Conservation (phyloP, 2,113 vertebrate genomes). For the Pleuronectes platessa region DNA sequence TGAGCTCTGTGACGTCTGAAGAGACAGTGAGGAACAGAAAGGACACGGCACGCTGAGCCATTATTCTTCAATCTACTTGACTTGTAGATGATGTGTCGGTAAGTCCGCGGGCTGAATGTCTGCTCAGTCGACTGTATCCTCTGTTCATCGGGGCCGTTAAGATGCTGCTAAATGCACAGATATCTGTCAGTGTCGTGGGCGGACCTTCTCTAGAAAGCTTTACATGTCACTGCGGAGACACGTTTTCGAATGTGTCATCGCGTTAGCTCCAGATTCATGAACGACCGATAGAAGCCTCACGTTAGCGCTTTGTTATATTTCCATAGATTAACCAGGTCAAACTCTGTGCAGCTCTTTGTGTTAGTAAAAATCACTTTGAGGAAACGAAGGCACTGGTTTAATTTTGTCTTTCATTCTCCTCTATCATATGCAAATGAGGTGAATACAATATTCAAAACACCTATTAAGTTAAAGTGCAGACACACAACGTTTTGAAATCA, state of each 20-base stretch:
- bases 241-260: not conserved
- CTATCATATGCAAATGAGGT: too few relatives aligned
- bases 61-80: constrained; percentile 58
- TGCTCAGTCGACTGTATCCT: constrained; percentile 26
- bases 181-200: not conserved
- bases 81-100: constrained; percentile 53
- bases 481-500: not conserved
- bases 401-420: too few relatives aligned
- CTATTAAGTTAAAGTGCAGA: too few relatives aligned
- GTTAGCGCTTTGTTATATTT: not conserved
- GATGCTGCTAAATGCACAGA: not conserved
- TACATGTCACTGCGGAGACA: not conserved
- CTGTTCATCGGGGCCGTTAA: constrained; percentile 23
- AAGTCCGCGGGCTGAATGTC: constrained; percentile 37
- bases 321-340: too few relatives aligned
- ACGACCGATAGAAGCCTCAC: not conserved
- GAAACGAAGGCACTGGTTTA: too few relatives aligned
- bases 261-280: not conserved
- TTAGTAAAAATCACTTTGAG: too few relatives aligned
- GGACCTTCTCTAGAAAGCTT: not conserved
- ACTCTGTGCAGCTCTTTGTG: too few relatives aligned
- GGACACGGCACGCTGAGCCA: constrained; percentile 27
- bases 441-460: too few relatives aligned
- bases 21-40: constrained; percentile 29
- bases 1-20: constrained; percentile 24